Percentiles rank a stretch among this genome's conserved stretches.
Conservation (phyloP, 2,113 vertebrate genomes). For the Pachyramphus minor region DNA sequence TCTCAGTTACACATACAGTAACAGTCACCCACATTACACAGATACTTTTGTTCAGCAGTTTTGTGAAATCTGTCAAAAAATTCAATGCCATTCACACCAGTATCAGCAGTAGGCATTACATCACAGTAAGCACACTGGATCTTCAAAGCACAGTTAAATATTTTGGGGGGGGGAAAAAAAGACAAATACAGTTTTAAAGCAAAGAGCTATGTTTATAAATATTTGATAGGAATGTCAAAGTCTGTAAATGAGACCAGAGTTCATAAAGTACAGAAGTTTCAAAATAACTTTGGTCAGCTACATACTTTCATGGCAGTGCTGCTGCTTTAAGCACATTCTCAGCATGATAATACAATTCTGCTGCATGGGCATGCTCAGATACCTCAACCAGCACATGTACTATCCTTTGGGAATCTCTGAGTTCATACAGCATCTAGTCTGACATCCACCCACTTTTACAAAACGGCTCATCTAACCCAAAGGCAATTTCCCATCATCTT, state of each 20-base stretch:
- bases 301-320: not conserved
- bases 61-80: conserved; percentile 1
- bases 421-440: not conserved
- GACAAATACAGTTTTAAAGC: not conserved
- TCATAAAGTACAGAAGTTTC: not conserved
- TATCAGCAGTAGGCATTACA: not conserved
- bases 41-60: conserved; percentile 29
- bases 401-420: not conserved
- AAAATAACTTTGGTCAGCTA: not conserved
- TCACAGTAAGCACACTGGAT: not conserved
- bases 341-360: not conserved
- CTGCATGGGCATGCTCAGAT: not conserved
- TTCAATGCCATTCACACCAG: not conserved
- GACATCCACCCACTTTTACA: not conserved
- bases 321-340: not conserved
- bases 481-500: not conserved
- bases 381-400: not conserved
- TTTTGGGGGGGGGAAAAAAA: not conserved
- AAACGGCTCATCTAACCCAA: not conserved
- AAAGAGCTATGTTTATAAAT: not conserved
- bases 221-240: not conserved
- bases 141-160: not conserved
- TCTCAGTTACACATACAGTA: conserved; percentile 10
- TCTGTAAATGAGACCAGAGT: not conserved
- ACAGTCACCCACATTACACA: conserved; percentile 9